A percentile compares a stretch with the other conserved stretches of the same genome.
phyloP scores from a whole-genome alignment of 2,797 vertebrate species.

The Aulostomus chinensis region DNA sequence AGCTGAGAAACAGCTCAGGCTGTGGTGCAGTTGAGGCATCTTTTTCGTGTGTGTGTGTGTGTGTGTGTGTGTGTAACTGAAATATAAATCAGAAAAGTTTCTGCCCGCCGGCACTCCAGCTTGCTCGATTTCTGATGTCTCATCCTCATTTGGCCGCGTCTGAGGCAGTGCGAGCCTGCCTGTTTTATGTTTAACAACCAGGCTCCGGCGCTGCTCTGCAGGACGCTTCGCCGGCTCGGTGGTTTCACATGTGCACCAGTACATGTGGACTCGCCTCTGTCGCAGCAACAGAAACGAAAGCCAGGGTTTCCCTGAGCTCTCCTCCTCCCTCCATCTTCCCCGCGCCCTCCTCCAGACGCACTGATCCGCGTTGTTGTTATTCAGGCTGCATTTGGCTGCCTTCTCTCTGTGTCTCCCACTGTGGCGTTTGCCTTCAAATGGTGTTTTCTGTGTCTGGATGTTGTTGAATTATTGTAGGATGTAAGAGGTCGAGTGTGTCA shows the following conservation, averaged over 20 bases:
- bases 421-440: slow-evolving; percentile 19
- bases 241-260: slow-evolving; percentile 50
- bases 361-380: slow-evolving; percentile 31
- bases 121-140: slow-evolving; percentile 22
- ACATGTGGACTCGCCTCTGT: slow-evolving; percentile 26
- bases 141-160: slow-evolving; percentile 3
- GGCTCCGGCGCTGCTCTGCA: slow-evolving; percentile 20
- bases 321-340: background rate
- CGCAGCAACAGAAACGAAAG: slow-evolving; percentile 2
- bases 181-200: slow-evolving; percentile 18
- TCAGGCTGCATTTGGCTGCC: slow-evolving; percentile 26
- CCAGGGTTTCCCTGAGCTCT: slow-evolving; percentile 48
- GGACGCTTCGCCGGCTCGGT: slow-evolving; percentile 39
- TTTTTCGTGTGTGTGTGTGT: background rate
- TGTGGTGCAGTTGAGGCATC: too few relatives aligned
- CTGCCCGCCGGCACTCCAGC: background rate
- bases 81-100: slow-evolving; percentile 21
- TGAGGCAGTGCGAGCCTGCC: slow-evolving; percentile 2
- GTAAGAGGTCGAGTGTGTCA: background rate
- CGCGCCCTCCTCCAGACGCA: slow-evolving; percentile 9
- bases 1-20: too few relatives aligned
- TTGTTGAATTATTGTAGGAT: background rate
- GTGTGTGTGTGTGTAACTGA: background rate
- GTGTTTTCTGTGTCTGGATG: slow-evolving; percentile 7
- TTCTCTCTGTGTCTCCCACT: slow-evolving; percentile 19